Conservation (phyloP, 2,888 invertebrate genomes). For the Crocallis elinguaria region DNA sequence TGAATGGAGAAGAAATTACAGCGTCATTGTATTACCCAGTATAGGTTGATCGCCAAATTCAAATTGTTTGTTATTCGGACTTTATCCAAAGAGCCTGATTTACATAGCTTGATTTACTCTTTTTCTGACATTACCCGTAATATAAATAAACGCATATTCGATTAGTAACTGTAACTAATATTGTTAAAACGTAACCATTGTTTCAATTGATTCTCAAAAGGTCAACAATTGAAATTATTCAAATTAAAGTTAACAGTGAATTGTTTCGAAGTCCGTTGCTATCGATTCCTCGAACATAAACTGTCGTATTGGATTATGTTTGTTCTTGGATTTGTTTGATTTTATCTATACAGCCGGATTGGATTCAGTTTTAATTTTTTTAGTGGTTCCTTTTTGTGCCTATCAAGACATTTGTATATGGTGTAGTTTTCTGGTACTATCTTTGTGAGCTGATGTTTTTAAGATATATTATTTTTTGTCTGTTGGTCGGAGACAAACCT, state of each 20-base stretch:
- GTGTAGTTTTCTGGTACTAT: not conserved
- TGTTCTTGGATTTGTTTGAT: slow-evolving; percentile 7
- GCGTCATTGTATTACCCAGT: too few species aligned
- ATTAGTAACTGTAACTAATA: too few species aligned
- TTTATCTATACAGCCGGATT: not conserved
- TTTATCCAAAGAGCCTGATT: too few species aligned
- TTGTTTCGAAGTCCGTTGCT: not conserved
- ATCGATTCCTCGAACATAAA: slow-evolving; percentile 1
- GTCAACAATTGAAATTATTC: not conserved
- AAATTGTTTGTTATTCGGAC: too few species aligned
- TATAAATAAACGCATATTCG: too few species aligned
- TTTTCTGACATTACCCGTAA: too few species aligned
- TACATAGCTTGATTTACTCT: too few species aligned
- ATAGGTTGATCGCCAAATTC: too few species aligned
- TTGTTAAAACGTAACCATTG: not conserved
- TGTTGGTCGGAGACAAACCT: too few species aligned
- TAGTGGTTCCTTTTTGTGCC: not conserved
- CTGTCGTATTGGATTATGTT: not conserved
- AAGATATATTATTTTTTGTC: too few species aligned
- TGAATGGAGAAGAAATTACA: too few species aligned
- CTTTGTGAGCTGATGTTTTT: too few species aligned
- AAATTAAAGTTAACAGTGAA: not conserved
- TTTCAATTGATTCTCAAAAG: not conserved
- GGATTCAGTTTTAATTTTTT: not conserved
- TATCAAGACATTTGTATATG: not conserved